Evolutionary conservation across 2,797 vertebrate genomes (phyloP).

Genomic region (Zenarchopterus dispar): DNA sequence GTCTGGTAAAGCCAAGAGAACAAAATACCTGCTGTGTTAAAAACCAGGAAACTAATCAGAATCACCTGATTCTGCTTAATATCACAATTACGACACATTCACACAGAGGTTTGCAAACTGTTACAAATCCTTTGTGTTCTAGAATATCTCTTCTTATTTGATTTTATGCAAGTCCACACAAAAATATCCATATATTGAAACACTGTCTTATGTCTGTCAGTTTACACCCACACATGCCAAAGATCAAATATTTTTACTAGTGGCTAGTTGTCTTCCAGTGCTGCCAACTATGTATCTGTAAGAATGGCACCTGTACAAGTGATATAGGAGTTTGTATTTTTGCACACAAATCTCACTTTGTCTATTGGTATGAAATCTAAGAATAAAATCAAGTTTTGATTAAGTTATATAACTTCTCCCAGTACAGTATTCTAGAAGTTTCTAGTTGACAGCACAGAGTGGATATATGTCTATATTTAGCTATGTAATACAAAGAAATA

Average conservation of each 20-base stretch:
- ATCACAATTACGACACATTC: not conserved
- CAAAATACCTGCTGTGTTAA: constrained; percentile 1
- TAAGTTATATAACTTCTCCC: too few species aligned
- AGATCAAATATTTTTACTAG: not conserved
- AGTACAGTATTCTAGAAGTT: too few species aligned
- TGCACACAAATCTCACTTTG: not conserved
- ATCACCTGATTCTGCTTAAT: too few species aligned
- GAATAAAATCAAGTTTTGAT: too few species aligned
- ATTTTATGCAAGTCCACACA: not conserved
- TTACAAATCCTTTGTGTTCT: not conserved
- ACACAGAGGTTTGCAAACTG: not conserved
- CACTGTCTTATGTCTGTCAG: too few species aligned
- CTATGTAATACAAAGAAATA: too few species aligned
- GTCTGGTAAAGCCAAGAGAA: not conserved
- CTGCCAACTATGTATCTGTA: too few species aligned
- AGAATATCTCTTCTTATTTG: not conserved
- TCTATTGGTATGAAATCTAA: not conserved
- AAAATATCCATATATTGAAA: not conserved
- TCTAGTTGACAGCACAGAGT: too few species aligned
- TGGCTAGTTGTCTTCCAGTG: too few species aligned
- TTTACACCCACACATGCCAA: not conserved
- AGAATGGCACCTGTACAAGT: too few species aligned
- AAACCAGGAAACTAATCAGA: not conserved
- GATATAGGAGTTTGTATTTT: too few species aligned
- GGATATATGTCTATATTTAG: too few species aligned